Percentiles rank a stretch among this genome's conserved stretches.
Conservation (phyloP, 2,888 invertebrate species). For the Drosophila affinis region DNA sequence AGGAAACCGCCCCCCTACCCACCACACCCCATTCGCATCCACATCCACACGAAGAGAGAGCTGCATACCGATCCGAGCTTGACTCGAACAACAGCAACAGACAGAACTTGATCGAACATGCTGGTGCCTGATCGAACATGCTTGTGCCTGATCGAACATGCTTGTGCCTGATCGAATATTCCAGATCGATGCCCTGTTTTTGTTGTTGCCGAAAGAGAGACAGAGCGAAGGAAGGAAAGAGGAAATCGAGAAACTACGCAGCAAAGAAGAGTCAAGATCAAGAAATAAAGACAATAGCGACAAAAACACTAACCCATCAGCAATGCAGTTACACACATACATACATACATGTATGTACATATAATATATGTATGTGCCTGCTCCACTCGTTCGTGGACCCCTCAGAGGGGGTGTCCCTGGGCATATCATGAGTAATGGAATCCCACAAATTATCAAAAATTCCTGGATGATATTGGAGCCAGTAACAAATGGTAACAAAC, state of each 20-base stretch:
- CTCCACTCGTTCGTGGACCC: neutral
- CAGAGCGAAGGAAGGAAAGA: too few species aligned
- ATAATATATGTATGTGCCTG: neutral
- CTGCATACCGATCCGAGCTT: neutral
- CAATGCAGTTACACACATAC: neutral
- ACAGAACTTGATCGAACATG: neutral
- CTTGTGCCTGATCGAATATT: neutral
- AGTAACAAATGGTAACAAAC: constrained; percentile 15
- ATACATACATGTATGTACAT: too few species aligned
- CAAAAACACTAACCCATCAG: neutral
- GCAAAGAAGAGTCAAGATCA: too few species aligned
- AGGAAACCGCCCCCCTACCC: too few species aligned
- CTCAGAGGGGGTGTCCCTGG: constrained; percentile 10
- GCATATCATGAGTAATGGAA: constrained; percentile 24
- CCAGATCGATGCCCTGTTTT: neutral
- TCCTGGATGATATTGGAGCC: constrained; percentile 29
- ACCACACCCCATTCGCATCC: neutral
- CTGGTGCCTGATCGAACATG: neutral
- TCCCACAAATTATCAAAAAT: constrained; percentile 48
- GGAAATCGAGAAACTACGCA: too few species aligned
- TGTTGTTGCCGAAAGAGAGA: too few species aligned
- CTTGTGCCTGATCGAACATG: neutral
- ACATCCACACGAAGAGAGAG: constrained; percentile 9
- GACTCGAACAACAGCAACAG: too few species aligned
- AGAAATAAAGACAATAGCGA: too few species aligned